Percentiles rank a stretch among this genome's conserved stretches.
These are phyloP conservation scores for Pandion haliaetus DNA, from an alignment of 2,113 vertebrate genomes.

Conservation along the genomic window DNA sequence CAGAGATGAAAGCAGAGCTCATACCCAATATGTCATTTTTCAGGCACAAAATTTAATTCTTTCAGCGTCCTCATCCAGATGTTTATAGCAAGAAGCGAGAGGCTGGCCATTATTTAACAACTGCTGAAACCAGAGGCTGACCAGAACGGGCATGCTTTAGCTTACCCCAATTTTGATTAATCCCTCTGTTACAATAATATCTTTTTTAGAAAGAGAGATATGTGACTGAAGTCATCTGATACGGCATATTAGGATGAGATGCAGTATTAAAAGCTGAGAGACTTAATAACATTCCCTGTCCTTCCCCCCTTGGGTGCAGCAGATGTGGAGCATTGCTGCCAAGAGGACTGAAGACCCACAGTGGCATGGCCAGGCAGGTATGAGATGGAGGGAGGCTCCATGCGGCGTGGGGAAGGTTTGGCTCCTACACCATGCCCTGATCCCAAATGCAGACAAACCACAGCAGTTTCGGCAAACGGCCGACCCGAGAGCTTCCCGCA, in stretches of 20 bases:
- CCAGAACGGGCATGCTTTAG: background rate
- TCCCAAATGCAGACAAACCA: background rate
- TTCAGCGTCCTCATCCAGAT: conserved; percentile 41
- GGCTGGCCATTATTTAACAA: conserved; percentile 13
- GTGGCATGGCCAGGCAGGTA: fast-evolving
- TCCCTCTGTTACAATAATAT: background rate
- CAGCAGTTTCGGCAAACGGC: fast-evolving
- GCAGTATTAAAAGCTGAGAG: background rate
- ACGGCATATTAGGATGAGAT: background rate
- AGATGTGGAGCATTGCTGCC: background rate
- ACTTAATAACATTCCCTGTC: background rate
- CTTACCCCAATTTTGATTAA: conserved; percentile 1
- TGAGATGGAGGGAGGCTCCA: background rate
- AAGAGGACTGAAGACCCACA: background rate
- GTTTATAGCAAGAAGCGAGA: conserved; percentile 35
- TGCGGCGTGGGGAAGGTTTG: background rate
- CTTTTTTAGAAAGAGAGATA: background rate
- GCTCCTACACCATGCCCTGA: background rate
- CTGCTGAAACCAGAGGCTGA: conserved; percentile 36
- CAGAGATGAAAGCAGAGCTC: conserved; percentile 62
- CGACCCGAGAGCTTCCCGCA: background rate
- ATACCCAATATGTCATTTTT: conserved; percentile 60
- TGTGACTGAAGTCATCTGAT: background rate
- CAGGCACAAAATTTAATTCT: conserved; percentile 54
- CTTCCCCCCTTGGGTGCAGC: background rate